phyloP scores from a whole-genome alignment of 2,113 vertebrate species.

The Pollachius pollachius region DNA sequence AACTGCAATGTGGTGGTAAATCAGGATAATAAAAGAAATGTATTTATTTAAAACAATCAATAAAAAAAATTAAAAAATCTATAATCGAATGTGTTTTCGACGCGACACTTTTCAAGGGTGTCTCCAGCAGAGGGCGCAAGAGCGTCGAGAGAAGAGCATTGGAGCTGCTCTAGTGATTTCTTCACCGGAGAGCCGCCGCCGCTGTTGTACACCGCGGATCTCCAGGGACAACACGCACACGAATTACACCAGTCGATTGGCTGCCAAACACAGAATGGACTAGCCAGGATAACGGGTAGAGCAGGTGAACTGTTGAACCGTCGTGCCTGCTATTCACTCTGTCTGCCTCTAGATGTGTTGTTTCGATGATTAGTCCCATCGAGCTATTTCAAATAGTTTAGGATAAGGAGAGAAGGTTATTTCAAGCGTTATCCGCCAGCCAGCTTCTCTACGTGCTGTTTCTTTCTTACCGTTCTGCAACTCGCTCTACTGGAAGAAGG shows the following conservation, averaged over 20 bases:
- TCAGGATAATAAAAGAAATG: no score
- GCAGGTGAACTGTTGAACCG: neutral
- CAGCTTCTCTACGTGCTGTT: neutral
- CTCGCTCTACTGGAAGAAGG: no score
- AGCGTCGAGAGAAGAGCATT: neutral
- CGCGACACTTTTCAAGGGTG: no score
- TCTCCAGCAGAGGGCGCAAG: slow-evolving; percentile 15
- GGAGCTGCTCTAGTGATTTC: neutral
- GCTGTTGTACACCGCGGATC: slow-evolving; percentile 33
- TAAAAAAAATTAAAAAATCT: neutral
- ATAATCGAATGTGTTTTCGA: neutral
- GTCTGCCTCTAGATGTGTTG: neutral
- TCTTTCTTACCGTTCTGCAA: neutral
- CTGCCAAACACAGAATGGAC: no score
- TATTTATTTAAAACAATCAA: neutral
- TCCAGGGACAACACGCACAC: slow-evolving; percentile 63
- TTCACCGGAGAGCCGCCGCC: neutral
- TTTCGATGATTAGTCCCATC: no score
- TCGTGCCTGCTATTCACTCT: neutral
- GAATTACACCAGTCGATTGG: neutral
- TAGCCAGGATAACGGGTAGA: neutral
- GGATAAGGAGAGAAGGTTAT: neutral
- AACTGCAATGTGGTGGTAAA: no score
- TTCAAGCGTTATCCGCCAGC: neutral
- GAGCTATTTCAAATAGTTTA: no score